Base-by-base conservation (phyloP, 2,797 vertebrate species). In the Eulemur coronatus region DNA sequence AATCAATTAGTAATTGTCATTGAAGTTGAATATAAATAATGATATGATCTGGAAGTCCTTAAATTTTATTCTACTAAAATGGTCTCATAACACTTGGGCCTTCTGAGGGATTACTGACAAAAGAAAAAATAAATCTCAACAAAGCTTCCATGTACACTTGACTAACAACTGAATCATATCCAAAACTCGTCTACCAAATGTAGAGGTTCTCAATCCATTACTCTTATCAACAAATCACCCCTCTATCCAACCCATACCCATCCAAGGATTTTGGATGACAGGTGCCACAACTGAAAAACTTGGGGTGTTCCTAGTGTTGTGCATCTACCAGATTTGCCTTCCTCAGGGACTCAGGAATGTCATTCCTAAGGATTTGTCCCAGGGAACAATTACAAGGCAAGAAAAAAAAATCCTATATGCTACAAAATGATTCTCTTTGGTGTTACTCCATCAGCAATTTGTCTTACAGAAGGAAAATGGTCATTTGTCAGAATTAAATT, bases 51-150 rank as follows among this genome's bases (percentile, higher is more conserved):
- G 50, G 38, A 95, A 89, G 81, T 86, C 35, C 55, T 96, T 92
- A 76, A 33, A 86, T 96, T 91, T 94, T 46, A 43, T 88, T 82
- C 24, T 35, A 90, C 22, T 89, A 67, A 93, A 89, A 92, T 73
- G 55, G 76, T 30, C 46, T 93, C 72, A 52, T 95, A 88, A 92
- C 96, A 76, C 46, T 79, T 75, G 35, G 78, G 50, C 63, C 78
- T 95, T 78, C 41, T 79, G 76, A 94, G n/a, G 38, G 28, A 82
- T 95, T 93, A 92, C 73, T 92, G 67, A 96, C 84, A 69, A 59
- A 89, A 85, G 81, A 41, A 78, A 81, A 91, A 91, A 75, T 80
- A 95, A n/a, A 61, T 94, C 26, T 95, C 61, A 65, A 38, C 88
- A 81, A 95, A 94, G 26, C 63, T 59, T 95, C 46, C 84, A 46